phyloP scores from a whole-genome alignment of 1,140 invertebrate genomes.

The Nasonia giraulti region DNA sequence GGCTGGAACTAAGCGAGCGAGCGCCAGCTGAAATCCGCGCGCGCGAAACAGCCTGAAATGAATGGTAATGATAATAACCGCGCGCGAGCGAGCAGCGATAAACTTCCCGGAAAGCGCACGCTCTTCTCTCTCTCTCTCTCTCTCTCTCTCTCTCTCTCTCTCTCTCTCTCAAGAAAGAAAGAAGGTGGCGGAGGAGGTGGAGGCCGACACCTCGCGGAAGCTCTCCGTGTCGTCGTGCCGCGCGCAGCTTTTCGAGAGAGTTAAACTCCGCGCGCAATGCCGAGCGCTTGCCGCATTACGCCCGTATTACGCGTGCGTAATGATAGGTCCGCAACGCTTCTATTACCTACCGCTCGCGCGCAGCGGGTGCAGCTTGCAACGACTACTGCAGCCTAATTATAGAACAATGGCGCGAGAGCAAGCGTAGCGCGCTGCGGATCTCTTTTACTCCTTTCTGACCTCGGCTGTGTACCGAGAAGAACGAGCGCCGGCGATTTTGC shows the following conservation, averaged over 20 bases:
- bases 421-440: conserved; percentile 5
- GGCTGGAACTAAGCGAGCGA: neutral
- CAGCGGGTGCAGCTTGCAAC: conserved; percentile 54
- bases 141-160: too few species aligned
- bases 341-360: conserved; percentile 53
- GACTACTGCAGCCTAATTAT: conserved; percentile 60
- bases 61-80: conserved; percentile 24
- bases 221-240: neutral
- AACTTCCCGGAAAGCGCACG: conserved; percentile 50
- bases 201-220: conserved; percentile 13
- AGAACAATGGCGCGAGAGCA: conserved; percentile 52
- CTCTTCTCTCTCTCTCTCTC: too few species aligned
- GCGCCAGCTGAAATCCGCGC: neutral
- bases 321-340: conserved; percentile 59
- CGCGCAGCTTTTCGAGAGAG: neutral
- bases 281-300: conserved; percentile 53
- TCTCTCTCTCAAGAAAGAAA: neutral
- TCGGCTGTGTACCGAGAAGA: conserved; percentile 2
- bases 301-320: conserved; percentile 65
- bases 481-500: neutral
- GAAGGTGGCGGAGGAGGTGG: conserved; percentile 44
- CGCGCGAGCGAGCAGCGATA: conserved; percentile 28
- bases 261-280: conserved; percentile 5
- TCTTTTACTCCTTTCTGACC: conserved; percentile 35
- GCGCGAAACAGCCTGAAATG: conserved; percentile 4